A percentile compares a stretch with the other conserved stretches of the same genome.
phyloP scores from a whole-genome alignment of 2,797 vertebrate species.

The Coilia nasus region DNA sequence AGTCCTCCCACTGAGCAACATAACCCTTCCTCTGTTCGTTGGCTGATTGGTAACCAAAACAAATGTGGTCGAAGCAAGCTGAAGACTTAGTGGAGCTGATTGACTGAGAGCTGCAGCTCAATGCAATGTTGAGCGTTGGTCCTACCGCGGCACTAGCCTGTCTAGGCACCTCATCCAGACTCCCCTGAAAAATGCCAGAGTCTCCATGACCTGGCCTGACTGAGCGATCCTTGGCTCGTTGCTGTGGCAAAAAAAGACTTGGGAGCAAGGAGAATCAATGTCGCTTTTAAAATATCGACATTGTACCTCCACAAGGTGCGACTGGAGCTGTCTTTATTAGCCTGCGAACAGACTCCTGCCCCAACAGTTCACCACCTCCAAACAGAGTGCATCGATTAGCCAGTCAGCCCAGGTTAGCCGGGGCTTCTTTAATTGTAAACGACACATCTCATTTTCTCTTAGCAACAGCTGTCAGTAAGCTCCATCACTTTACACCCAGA shows the following conservation, averaged over 20 bases:
- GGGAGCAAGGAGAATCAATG: conserved; percentile 60
- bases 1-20: too few relatives aligned
- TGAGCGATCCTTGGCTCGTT: not conserved
- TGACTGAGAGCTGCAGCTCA: too few relatives aligned
- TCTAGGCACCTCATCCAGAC: not conserved
- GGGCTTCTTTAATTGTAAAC: conserved; percentile 46
- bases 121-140: too few relatives aligned
- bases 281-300: conserved; percentile 55
- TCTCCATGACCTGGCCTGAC: not conserved
- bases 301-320: conserved; percentile 36
- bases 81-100: too few relatives aligned
- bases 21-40: too few relatives aligned
- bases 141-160: too few relatives aligned
- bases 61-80: too few relatives aligned
- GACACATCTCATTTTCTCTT: conserved; percentile 43
- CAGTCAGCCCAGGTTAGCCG: conserved; percentile 58
- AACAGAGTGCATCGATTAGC: conserved; percentile 61
- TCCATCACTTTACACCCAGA: not conserved
- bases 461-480: not conserved
- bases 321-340: conserved; percentile 56
- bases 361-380: conserved; percentile 44
- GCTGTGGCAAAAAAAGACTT: conserved; percentile 28
- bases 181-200: not conserved
- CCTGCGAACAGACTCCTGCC: conserved; percentile 52
- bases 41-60: too few relatives aligned